phyloP scores from a whole-genome alignment of 2,797 vertebrate species.

The Darevskia nairensis region DNA sequence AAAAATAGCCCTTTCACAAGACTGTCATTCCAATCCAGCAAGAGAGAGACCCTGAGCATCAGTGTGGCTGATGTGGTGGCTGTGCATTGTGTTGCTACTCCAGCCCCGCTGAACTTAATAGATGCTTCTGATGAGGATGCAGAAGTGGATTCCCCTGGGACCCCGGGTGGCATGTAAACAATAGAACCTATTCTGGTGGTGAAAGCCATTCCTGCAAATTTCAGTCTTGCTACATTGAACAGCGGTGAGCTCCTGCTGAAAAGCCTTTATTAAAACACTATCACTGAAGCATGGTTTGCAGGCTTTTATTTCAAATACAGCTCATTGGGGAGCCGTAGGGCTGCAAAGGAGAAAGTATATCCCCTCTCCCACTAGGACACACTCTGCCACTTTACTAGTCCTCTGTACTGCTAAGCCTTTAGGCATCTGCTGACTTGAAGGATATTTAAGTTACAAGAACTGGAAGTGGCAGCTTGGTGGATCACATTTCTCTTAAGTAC shows the following conservation, averaged over 20 bases:
- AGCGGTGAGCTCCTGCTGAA: background rate
- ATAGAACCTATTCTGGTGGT: background rate
- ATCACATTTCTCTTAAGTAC: slow-evolving; percentile 54
- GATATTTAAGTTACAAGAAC: slow-evolving; percentile 57
- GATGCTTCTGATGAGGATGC: background rate
- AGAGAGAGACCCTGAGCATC: background rate
- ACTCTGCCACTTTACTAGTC: slow-evolving; percentile 15
- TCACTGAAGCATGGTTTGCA: slow-evolving; percentile 37
- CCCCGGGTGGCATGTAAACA: background rate
- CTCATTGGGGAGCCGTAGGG: slow-evolving; percentile 37
- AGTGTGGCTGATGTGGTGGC: background rate
- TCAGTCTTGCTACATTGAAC: background rate
- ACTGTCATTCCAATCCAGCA: background rate
- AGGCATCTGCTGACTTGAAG: slow-evolving; percentile 49
- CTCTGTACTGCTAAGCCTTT: slow-evolving; percentile 30
- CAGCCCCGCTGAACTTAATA: background rate
- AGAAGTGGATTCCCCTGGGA: background rate
- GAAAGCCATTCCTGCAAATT: background rate
- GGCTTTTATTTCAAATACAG: slow-evolving; percentile 44
- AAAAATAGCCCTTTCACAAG: background rate
- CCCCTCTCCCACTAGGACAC: background rate
- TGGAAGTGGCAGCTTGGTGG: slow-evolving; percentile 56
- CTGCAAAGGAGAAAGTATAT: slow-evolving; percentile 19
- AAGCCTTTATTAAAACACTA: slow-evolving; percentile 27
- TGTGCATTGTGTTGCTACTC: background rate